Evolutionary conservation across 2,888 invertebrate genomes (phyloP), one percentile per base, ranked within the genome.

Genomic region (Papilio elwesi): DNA sequence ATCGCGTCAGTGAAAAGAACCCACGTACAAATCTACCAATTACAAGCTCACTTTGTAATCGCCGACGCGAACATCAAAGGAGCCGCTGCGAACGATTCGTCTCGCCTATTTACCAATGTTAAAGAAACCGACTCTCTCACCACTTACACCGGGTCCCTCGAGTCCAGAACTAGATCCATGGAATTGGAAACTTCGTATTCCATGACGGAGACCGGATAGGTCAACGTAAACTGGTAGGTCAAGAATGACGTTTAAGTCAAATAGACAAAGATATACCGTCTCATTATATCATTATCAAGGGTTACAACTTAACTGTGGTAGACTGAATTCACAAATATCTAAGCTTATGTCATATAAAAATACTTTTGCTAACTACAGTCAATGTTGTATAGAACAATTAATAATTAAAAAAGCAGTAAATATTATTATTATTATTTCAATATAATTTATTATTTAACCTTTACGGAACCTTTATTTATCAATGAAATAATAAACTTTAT

Each of bases 41-140:
- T 90, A 90, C 80, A 82, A 70, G 57, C 43, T 43, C 81, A 85
- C 85, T 87, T 89, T 86, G 82, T 85, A 83, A 83, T 81, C 79
- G 82, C 90, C 88, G 88, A 87, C 80, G 78, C 75, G 74, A 77
- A 83, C 82, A 87, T 91, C 89, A 92, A 91, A 92, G 80, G 74
- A n/a, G 80, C 92, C 92, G 92, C 85, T 26, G 77, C 87, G 92
- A 92, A 87, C 92, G 92, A 93, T 93, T 92, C 90, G 91, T 92
- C 90, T 82, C 86, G 87, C 84, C 90, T 87, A 87, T 90, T 91
- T 86, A 90, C 85, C 84, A 82, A 84, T 82, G 87, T 88, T 87
- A 87, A 86, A 84, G 80, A 72, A 80, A 83, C 80, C 79, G 79
- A 80, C 78, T 68, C 26, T 63, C 73, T 13, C 73, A 76, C 90